phyloP scores from a whole-genome alignment of 2,113 vertebrate species.

The Prionailurus bengalensis region DNA sequence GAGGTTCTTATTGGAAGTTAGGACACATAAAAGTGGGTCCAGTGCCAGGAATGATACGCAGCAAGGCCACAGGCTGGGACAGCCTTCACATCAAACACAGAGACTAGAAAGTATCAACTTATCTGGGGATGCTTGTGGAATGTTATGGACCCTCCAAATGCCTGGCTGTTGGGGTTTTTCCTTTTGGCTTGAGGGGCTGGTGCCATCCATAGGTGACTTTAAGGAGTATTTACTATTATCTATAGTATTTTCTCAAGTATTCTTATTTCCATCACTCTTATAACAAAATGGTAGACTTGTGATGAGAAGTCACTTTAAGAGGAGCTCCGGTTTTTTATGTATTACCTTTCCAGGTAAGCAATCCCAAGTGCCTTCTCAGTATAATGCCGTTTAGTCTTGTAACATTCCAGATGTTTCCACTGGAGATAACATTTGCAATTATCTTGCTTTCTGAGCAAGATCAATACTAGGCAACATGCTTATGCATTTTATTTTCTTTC shows the following conservation, averaged over 20 bases:
- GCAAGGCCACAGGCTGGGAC: no score
- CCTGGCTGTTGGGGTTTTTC: not conserved
- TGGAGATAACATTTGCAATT: not conserved
- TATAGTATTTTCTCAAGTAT: not conserved
- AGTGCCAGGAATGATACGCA: not conserved
- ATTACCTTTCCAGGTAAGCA: not conserved
- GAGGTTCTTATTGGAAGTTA: not conserved
- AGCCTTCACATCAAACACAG: not conserved
- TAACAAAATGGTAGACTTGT: constrained; percentile 25
- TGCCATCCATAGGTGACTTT: not conserved
- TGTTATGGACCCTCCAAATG: not conserved
- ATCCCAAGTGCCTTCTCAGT: not conserved
- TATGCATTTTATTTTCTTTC: constrained; percentile 30
- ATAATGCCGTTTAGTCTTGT: not conserved
- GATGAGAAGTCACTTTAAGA: constrained; percentile 8
- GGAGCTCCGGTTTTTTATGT: not conserved
- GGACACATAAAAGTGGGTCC: not conserved
- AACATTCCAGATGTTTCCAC: not conserved
- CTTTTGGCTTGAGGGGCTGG: not conserved
- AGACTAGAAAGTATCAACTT: not conserved
- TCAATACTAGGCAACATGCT: not conserved
- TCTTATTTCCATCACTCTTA: not conserved
- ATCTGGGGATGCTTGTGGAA: not conserved
- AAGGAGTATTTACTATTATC: not conserved
- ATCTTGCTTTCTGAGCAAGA: not conserved